These are phyloP conservation scores for Sinohyriopsis cumingii DNA, from an alignment of 2,888 invertebrate genomes.

Conservation along the genomic window DNA sequence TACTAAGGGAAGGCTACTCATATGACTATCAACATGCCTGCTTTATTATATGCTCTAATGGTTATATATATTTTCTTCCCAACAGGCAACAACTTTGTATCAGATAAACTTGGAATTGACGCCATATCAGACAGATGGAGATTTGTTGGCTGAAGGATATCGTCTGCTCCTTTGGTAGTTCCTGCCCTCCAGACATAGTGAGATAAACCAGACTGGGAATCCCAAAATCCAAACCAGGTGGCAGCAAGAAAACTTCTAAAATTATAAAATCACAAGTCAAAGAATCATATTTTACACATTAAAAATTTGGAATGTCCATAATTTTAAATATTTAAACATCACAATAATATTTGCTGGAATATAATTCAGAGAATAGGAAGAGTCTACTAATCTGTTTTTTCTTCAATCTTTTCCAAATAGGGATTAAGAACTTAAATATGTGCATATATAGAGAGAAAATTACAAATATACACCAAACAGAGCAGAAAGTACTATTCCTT, in stretches of 20 bases:
- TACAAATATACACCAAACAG: too few relatives aligned
- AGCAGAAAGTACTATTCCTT: too few relatives aligned
- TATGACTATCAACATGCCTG: slow-evolving; percentile 19
- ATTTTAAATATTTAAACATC: not conserved
- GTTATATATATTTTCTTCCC: slow-evolving; percentile 29
- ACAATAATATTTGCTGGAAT: not conserved
- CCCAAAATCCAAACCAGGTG: slow-evolving; percentile 27
- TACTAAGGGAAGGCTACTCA: too few relatives aligned
- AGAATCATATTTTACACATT: too few relatives aligned
- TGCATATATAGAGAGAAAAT: too few relatives aligned
- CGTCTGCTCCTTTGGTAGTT: slow-evolving; percentile 13
- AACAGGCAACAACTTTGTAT: slow-evolving; percentile 15
- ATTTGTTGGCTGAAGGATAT: slow-evolving; percentile 12
- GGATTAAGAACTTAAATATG: too few relatives aligned
- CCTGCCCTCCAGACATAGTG: slow-evolving; percentile 24
- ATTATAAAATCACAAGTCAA: not conserved
- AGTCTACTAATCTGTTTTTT: too few relatives aligned
- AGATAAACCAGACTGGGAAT: slow-evolving; percentile 24
- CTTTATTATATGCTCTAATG: slow-evolving; percentile 36
- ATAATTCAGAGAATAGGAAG: too few relatives aligned
- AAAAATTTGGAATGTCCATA: too few relatives aligned
- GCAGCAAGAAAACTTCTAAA: slow-evolving; percentile 16
- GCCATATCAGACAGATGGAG: slow-evolving; percentile 17
- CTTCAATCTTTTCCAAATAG: too few relatives aligned
- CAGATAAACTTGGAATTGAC: slow-evolving; percentile 9